Evolutionary conservation across 92 coral and sea anemone species (phyloP).

Genomic region (Zoanthus gigantus): DNA sequence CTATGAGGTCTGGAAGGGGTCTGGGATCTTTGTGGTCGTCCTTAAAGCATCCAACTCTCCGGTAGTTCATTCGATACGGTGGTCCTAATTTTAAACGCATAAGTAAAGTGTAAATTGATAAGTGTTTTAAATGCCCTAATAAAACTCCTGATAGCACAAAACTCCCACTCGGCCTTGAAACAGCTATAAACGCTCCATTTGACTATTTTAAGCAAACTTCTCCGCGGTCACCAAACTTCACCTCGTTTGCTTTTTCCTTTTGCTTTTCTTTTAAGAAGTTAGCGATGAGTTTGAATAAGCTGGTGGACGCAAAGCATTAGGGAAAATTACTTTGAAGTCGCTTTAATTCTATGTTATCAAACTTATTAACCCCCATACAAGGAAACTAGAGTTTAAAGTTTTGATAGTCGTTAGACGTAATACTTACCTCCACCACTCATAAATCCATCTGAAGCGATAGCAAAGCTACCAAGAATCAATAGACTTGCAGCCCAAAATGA

Average conservation of each 20-base stretch:
- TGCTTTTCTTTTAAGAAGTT: background rate
- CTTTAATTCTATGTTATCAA: background rate
- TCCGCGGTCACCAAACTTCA: too few species aligned
- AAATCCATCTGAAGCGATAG: conserved; percentile 17
- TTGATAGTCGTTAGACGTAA: background rate
- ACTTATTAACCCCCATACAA: background rate
- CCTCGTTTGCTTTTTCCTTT: too few species aligned
- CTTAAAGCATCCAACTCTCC: conserved; percentile 80
- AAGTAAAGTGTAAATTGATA: too few species aligned
- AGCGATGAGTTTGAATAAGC: too few species aligned
- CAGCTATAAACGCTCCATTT: background rate
- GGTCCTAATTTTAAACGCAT: background rate
- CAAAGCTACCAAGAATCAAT: background rate
- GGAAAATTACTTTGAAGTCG: background rate
- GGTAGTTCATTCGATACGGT: background rate
- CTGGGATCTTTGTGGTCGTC: conserved; percentile 86
- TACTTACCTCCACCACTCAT: conserved; percentile 34
- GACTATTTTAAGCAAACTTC: too few species aligned
- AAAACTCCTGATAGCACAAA: too few species aligned
- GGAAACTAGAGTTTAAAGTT: too few species aligned
- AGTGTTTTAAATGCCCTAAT: too few species aligned
- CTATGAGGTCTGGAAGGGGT: conserved; percentile 89
- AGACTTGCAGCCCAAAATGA: background rate
- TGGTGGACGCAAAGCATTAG: too few species aligned
- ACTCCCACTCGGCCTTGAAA: too few species aligned